Evolutionary conservation across 2,797 vertebrate genomes (phyloP).

Genomic region (Danio kyathit): DNA sequence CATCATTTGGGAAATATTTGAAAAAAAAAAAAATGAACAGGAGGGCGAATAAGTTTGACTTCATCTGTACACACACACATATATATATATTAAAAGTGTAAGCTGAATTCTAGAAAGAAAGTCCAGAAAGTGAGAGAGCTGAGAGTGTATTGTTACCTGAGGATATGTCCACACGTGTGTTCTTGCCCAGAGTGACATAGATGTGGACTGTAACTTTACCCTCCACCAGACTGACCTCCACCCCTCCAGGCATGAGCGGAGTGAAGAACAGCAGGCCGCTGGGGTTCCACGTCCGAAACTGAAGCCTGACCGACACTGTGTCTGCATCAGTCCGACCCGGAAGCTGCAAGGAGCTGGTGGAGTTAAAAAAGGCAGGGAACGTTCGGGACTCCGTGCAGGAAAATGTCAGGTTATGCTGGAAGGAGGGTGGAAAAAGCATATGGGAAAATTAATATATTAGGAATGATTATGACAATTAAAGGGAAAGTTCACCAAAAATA

Average conservation of each 20-base stretch:
- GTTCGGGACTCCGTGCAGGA: constrained; percentile 88
- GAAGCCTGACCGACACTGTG: constrained; percentile 88
- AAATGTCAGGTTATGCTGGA: constrained; percentile 93
- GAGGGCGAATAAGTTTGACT: no score
- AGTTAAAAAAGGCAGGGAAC: constrained; percentile 95
- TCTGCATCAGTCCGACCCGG: constrained; percentile 87
- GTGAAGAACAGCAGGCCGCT: constrained; percentile 91
- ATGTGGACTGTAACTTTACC: constrained; percentile 90
- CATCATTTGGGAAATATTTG: no score
- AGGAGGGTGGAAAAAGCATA: background rate
- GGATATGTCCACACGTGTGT: constrained; percentile 90
- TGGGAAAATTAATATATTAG: background rate
- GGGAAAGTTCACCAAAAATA: no score
- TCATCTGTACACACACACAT: no score
- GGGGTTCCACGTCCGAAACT: constrained; percentile 97
- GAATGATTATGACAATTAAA: background rate
- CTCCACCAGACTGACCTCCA: constrained; percentile 89
- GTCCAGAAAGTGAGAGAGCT: background rate
- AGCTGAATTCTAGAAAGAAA: background rate
- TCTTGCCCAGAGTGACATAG: constrained; percentile 87
- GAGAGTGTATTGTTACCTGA: constrained; percentile 79
- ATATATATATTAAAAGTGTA: background rate
- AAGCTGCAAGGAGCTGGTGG: constrained; percentile 90
- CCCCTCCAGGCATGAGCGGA: constrained; percentile 86
- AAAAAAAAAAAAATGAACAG: no score